Percentiles rank a stretch among this genome's conserved stretches.
phyloP scores from a whole-genome alignment of 2,888 invertebrate species.

The Eupithecia subfuscata region DNA sequence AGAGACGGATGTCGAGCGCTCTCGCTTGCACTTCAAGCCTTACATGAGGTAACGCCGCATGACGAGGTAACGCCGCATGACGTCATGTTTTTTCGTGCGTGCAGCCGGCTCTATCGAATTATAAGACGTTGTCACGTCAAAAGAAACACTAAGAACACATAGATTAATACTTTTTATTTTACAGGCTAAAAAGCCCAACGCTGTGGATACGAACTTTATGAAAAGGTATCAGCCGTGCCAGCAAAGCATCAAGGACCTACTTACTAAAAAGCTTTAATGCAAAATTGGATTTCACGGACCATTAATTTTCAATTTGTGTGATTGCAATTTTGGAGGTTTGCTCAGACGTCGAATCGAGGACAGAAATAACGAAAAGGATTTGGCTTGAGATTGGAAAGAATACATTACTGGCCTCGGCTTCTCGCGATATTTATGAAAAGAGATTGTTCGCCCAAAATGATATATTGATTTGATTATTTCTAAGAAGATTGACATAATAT shows the following conservation, averaged over 20 bases:
- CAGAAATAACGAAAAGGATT: slow-evolving; percentile 76
- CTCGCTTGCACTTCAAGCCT: too few species aligned
- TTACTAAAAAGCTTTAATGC: slow-evolving; percentile 76
- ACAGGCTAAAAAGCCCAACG: neutral
- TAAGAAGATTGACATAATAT: slow-evolving; percentile 22
- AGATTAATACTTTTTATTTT: neutral
- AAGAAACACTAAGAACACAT: too few species aligned
- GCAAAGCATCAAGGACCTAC: slow-evolving; percentile 60
- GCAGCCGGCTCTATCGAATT: too few species aligned
- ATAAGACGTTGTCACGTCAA: too few species aligned
- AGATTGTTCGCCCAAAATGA: slow-evolving; percentile 27
- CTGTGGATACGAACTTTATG: slow-evolving; percentile 30
- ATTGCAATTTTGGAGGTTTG: slow-evolving; percentile 83
- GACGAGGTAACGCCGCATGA: too few species aligned
- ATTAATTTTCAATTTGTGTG: slow-evolving; percentile 84
- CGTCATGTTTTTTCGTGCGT: too few species aligned
- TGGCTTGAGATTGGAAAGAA: slow-evolving; percentile 71
- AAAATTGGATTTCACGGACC: slow-evolving; percentile 82
- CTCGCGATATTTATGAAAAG: slow-evolving; percentile 38
- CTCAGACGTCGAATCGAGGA: slow-evolving; percentile 73
- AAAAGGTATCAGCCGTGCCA: slow-evolving; percentile 48
- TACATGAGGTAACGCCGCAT: too few species aligned
- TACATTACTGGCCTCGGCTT: slow-evolving; percentile 59
- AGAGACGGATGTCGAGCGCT: too few species aligned
- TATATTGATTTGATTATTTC: slow-evolving; percentile 32